Evolutionary conservation across 2,888 invertebrate genomes (phyloP), one percentile per base, ranked within the genome.

Genomic region (Drosophila setosimentum): DNA sequence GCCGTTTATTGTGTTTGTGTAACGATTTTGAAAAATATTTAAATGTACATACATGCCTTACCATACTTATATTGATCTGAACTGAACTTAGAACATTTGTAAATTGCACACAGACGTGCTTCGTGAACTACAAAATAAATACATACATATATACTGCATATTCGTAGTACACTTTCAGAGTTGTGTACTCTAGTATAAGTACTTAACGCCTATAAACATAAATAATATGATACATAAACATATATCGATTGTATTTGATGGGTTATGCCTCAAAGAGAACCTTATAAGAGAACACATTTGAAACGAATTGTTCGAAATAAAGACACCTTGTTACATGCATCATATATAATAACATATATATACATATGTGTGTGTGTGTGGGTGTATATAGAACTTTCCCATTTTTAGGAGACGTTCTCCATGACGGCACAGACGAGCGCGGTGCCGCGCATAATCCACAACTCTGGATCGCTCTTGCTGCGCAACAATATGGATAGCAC

Each of bases 401-500:
- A 13, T 32, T 37, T 1, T 32, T 48, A 92, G n/a, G 87, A 92
- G 8, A 92, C 70, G 76, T 93, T 92, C 69, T 98, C 96, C 10
- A 96, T 95, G 33, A 97, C 95, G 92, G 97, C 97, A 7, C 97
- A 97, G 24, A 98, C 94, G 3, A 98, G 94, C 0, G 98, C 98
- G 1, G 98, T 97, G 73, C 97, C 98, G 86, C 97, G 96, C 51
- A 97, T 95, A 82, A 98, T 97, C 98, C 98, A 98, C 92, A 96
- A 97, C 79, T 96, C 95, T 51, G 96, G 94, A 0, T 94, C 92
- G 76, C 94, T 94, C 24, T 93, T 91, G 0, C 96, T 95, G 0
- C 96, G 96, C 58, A 98, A 91, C 35, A 96, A 93, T 70, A 98
- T 96, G 0, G 97, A 94, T 50, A 98, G 94, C 37, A 98, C 97